These are phyloP conservation scores for Phasia obesa DNA, from an alignment of 2,888 invertebrate genomes.

Conservation along the genomic window DNA sequence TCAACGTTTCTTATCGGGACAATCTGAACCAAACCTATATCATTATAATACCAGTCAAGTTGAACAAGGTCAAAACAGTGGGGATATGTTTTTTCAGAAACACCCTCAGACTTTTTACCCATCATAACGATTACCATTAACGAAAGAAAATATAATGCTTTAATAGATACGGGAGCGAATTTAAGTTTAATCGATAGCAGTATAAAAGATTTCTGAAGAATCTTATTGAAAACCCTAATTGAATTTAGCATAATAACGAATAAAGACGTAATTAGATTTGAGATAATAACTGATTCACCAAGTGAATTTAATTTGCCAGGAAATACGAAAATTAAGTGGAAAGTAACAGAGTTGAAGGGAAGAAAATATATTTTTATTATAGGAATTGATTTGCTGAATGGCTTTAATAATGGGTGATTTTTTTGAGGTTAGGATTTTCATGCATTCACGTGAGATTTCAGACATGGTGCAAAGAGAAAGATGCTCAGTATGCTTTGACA, in stretches of 20 bases:
- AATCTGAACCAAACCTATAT: background rate
- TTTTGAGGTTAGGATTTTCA: too few species aligned
- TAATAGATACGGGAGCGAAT: conserved; percentile 36
- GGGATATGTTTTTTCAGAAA: conserved; percentile 32
- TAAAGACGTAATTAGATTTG: conserved; percentile 16
- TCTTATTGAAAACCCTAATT: background rate
- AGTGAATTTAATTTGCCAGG: conserved; percentile 16
- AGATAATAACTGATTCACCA: background rate
- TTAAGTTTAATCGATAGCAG: conserved; percentile 7
- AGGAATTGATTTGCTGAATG: conserved; percentile 28
- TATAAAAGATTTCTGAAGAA: conserved; percentile 5
- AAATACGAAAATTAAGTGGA: conserved; percentile 3
- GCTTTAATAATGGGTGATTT: too few species aligned
- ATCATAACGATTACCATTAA: conserved; percentile 34
- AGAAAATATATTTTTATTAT: conserved; percentile 22
- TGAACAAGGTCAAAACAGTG: background rate
- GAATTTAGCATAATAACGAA: background rate
- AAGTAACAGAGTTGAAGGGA: background rate
- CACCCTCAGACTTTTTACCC: conserved; percentile 30
- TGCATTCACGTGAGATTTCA: too few species aligned
- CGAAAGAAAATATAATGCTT: conserved; percentile 12
- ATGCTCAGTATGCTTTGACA: too few species aligned
- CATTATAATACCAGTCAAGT: conserved; percentile 3
- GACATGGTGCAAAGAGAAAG: too few species aligned
- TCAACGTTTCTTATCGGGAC: too few species aligned